phyloP scores from a whole-genome alignment of 2,888 invertebrate species.

The Heteromyza rotundicornis region DNA sequence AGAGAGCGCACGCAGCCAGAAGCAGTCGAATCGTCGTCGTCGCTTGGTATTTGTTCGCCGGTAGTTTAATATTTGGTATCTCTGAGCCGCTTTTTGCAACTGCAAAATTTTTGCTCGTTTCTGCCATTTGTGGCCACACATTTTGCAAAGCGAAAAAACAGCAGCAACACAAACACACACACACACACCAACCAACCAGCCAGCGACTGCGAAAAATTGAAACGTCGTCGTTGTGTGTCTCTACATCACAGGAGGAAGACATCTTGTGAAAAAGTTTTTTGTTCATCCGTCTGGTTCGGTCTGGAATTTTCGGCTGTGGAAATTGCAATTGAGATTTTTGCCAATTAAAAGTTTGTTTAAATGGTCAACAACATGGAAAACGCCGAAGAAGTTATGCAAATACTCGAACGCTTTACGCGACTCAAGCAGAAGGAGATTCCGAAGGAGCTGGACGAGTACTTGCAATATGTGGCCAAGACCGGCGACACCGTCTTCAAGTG shows the following conservation, averaged over 20 bases:
- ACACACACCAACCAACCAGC: too few relatives aligned
- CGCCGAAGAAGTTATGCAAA: constrained; percentile 83
- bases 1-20: too few relatives aligned
- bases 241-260: not conserved
- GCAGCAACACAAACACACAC: too few relatives aligned
- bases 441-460: constrained; percentile 85
- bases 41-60: not conserved
- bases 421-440: constrained; percentile 81
- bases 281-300: too few relatives aligned
- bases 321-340: too few relatives aligned
- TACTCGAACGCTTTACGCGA: constrained; percentile 83
- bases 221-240: not conserved
- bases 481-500: constrained; percentile 95
- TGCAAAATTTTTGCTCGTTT: too few relatives aligned
- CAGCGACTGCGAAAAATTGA: too few relatives aligned
- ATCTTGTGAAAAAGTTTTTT: constrained; percentile 5
- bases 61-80: not conserved
- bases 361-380: constrained; percentile 74
- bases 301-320: too few relatives aligned
- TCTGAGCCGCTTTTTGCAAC: too few relatives aligned
- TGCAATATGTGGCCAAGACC: constrained; percentile 87
- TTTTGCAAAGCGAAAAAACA: too few relatives aligned
- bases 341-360: constrained; percentile 3
- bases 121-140: too few relatives aligned
- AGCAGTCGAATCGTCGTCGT: not conserved